Conservation (phyloP, 1,140 invertebrate species). For the Araneus ventricosus region DNA sequence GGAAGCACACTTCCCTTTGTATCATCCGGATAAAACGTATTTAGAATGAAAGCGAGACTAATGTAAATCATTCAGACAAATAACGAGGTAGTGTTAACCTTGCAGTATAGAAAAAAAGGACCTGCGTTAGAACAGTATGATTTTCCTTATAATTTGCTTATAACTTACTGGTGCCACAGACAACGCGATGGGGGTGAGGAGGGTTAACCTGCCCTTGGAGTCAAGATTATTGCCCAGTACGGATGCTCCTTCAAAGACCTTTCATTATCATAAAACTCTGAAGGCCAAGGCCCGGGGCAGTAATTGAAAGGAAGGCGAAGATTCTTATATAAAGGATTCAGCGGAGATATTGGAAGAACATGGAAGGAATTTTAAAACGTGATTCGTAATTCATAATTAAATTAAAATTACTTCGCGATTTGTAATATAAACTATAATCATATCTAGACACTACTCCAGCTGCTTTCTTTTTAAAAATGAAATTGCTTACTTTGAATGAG, state of each 20-base stretch:
- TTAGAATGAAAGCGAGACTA: background rate
- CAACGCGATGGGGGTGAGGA: background rate
- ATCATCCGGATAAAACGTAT: background rate
- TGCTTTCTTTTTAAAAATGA: too few species aligned
- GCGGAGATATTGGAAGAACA: too few species aligned
- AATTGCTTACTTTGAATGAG: too few species aligned
- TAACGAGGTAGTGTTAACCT: background rate
- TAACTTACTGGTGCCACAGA: background rate
- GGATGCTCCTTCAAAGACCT: background rate
- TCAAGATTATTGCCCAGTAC: background rate
- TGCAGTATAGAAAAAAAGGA: background rate
- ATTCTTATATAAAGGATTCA: too few species aligned
- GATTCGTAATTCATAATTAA: too few species aligned
- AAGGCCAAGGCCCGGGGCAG: background rate
- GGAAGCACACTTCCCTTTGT: background rate
- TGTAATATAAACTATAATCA: too few species aligned
- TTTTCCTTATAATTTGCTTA: background rate
- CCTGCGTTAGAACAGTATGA: background rate
- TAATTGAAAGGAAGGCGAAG: background rate
- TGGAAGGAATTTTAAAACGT: too few species aligned
- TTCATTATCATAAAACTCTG: background rate
- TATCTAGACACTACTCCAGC: too few species aligned
- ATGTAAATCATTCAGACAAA: background rate
- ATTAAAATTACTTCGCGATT: too few species aligned
- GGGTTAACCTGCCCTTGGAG: background rate